These are phyloP conservation scores for Gobiocypris rarus DNA, from an alignment of 2,113 vertebrate genomes.

Conservation along the genomic window DNA sequence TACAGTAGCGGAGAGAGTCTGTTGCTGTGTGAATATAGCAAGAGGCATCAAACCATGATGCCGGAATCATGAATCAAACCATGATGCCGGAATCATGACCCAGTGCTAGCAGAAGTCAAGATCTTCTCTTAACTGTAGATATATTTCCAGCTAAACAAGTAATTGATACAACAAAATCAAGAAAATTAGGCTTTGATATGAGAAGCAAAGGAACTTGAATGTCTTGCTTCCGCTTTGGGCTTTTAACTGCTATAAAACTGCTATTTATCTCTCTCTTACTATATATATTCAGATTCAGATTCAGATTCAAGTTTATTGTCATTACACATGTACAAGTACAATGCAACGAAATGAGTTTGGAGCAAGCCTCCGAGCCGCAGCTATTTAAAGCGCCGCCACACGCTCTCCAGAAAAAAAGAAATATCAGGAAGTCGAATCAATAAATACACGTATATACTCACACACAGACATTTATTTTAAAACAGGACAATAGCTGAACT, in stretches of 20 bases:
- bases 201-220: neutral
- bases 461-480: too few relatives aligned
- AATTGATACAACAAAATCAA: neutral
- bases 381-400: too few relatives aligned
- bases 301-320: too few relatives aligned
- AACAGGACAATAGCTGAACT: neutral
- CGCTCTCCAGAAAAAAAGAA: too few relatives aligned
- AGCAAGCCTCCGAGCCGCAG: too few relatives aligned
- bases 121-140: neutral
- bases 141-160: conserved; percentile 10
- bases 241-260: too few relatives aligned
- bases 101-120: neutral
- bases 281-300: too few relatives aligned
- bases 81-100: conserved; percentile 8
- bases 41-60: conserved; percentile 25
- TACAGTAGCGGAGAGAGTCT: conserved; percentile 28
- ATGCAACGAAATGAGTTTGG: too few relatives aligned
- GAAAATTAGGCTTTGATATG: neutral
- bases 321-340: too few relatives aligned
- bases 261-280: too few relatives aligned
- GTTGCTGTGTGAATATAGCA: conserved; percentile 39
- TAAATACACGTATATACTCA: too few relatives aligned
- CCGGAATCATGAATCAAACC: conserved; percentile 18
- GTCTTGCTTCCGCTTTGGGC: neutral
- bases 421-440: too few relatives aligned